These are phyloP conservation scores for Morbakka virulenta DNA, from an alignment of 30 jellyfish, hydroid and myxozoan genomes.

Conservation along the genomic window DNA sequence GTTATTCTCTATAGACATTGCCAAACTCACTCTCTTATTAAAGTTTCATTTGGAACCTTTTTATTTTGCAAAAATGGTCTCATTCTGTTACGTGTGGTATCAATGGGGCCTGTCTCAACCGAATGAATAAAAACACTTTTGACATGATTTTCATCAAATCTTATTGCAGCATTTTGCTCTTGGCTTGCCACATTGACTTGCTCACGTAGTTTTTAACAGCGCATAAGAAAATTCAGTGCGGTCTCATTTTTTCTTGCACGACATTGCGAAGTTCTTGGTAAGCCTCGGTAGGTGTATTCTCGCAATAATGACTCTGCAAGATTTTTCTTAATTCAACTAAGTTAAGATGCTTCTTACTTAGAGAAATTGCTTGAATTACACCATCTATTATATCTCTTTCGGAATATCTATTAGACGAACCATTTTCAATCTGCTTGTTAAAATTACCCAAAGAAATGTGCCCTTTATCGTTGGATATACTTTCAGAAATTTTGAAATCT, in stretches of 20 bases:
- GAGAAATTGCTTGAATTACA: slow-evolving; percentile 27
- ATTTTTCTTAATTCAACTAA: slow-evolving; percentile 3
- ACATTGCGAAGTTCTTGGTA: slow-evolving; percentile 13
- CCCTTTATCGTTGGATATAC: slow-evolving; percentile 34
- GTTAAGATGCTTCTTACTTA: slow-evolving; percentile 2
- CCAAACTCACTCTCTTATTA: no score
- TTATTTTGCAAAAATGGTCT: slow-evolving; percentile 32
- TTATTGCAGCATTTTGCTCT: slow-evolving; percentile 33
- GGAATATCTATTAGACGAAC: slow-evolving; percentile 22
- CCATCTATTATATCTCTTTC: slow-evolving; percentile 38
- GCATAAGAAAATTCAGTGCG: slow-evolving; percentile 21
- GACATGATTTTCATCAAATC: slow-evolving; percentile 21
- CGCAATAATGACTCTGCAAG: slow-evolving; percentile 29
- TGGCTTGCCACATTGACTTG: slow-evolving; percentile 22
- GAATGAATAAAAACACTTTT: slow-evolving; percentile 36
- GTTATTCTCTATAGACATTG: no score
- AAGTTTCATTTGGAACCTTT: slow-evolving; percentile 22
- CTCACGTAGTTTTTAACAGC: slow-evolving; percentile 19
- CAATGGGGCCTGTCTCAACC: slow-evolving; percentile 54
- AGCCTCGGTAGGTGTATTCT: slow-evolving; percentile 33
- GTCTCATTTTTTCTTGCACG: slow-evolving; percentile 18
- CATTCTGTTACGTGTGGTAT: slow-evolving; percentile 33
- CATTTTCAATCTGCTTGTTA: slow-evolving; percentile 44
- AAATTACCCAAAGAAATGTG: slow-evolving; percentile 26
- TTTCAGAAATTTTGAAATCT: slow-evolving; percentile 19